Conservation (phyloP, 2,888 invertebrate genomes). For the Mesorhabditis sp. region DNA sequence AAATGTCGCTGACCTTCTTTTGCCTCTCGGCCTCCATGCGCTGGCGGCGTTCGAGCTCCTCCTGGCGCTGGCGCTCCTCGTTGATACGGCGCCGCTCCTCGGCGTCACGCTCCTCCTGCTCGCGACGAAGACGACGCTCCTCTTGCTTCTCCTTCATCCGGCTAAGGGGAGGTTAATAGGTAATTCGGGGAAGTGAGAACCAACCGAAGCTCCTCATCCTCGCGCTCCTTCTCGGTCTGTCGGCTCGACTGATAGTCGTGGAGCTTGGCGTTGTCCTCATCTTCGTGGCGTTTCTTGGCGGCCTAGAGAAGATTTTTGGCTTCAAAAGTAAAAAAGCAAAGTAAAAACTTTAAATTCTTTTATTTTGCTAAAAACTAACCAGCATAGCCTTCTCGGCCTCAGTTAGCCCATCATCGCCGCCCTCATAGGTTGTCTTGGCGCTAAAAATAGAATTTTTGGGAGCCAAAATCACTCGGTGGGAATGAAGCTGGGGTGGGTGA, state of each 20-base stretch:
- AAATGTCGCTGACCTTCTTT: constrained; percentile 22
- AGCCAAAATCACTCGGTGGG: no score
- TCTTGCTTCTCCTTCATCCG: constrained; percentile 76
- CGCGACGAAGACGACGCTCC: constrained; percentile 48
- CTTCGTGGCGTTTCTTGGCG: constrained; percentile 6
- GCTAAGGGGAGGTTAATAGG: constrained; percentile 62
- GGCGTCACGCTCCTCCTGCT: constrained; percentile 51
- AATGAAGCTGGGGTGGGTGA: constrained; percentile 11
- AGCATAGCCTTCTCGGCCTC: constrained; percentile 51
- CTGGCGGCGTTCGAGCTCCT: constrained; percentile 45
- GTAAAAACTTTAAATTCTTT: not conserved
- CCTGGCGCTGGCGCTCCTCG: constrained; percentile 51
- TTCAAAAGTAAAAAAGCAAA: constrained; percentile 66
- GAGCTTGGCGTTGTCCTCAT: not conserved
- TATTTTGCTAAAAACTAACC: constrained; percentile 39
- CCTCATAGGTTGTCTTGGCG: not conserved
- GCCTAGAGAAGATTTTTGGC: not conserved
- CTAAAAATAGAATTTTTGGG: constrained; percentile 9
- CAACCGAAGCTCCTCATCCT: constrained; percentile 50
- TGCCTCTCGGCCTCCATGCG: constrained; percentile 49
- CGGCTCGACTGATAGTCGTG: not conserved
- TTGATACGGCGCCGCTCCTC: constrained; percentile 43
- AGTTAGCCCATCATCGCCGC: constrained; percentile 32
- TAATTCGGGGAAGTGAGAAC: constrained; percentile 7
- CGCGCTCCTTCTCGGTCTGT: constrained; percentile 50